Conservation (phyloP, 2,797 vertebrate species). For the Momotus momota region DNA sequence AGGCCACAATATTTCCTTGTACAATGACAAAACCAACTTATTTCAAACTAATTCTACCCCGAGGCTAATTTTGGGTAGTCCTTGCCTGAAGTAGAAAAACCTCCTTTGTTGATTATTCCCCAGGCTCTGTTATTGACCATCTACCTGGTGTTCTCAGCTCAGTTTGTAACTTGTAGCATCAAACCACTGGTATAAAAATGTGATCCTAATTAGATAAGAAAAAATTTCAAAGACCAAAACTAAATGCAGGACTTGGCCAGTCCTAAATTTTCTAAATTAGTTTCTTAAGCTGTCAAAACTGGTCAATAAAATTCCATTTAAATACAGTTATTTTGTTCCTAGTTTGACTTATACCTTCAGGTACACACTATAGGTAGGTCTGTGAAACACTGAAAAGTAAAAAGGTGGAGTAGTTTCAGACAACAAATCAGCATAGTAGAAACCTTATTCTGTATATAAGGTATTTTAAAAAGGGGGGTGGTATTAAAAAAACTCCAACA, state of each 20-base stretch:
- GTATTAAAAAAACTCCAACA: neutral
- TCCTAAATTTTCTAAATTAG: neutral
- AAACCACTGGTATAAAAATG: neutral
- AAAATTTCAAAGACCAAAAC: neutral
- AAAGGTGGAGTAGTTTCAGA: neutral
- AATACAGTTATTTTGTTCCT: neutral
- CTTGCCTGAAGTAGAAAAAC: neutral
- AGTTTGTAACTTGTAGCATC: neutral
- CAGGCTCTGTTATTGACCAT: neutral
- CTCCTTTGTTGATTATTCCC: neutral
- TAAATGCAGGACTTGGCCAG: neutral
- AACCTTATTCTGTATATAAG: neutral
- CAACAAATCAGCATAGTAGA: neutral
- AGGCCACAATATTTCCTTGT: neutral
- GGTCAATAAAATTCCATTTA: neutral
- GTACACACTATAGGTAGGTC: neutral
- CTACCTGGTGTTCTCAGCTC: neutral
- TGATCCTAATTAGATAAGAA: neutral
- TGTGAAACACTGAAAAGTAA: neutral
- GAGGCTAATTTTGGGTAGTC: neutral
- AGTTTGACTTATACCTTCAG: neutral
- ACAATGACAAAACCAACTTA: neutral
- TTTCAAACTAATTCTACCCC: neutral
- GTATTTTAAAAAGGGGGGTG: neutral
- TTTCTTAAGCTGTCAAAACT: neutral